Evolutionary conservation across 2,797 vertebrate species (phyloP), one percentile per base, ranked within the genome.

Genomic region (Tokudaia tokunoshimensis): DNA sequence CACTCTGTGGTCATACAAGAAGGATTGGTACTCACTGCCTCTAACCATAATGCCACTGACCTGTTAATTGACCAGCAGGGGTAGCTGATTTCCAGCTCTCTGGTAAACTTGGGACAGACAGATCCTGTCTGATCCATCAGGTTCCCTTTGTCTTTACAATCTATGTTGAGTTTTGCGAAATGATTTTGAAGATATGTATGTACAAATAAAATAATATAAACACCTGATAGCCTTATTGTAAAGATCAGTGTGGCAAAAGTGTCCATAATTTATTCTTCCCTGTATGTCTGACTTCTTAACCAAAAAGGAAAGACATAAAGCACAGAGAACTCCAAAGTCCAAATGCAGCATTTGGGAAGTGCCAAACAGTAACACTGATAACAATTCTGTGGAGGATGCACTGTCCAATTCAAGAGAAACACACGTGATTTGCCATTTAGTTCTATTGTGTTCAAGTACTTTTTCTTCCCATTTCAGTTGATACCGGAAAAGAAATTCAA

Each of bases 371-470:
- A 97, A 86, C 96, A n/a, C 15, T 81, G 97, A 95, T 83, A 93
- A 87, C 55, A 94, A 14, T 96, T 98, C 96, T 82, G 83, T 22
- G 76, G 70, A 96, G 89, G n/a, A 85, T 37, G 12, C 19, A n/a
- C 41, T 89, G 83, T 97, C 86, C 17, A 52, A 94, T 97, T 96
- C 92, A 85, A 76, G 81, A 22, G 80, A 84, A 81, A 70, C 79
- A 70, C 84, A 96, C 10, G 61, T 92, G 93, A 98, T 97, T 92
- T 81, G 74, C 78, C 95, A 97, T 97, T 98, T 97, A 97, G 79
- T 92, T 97, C 96, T 97, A 98, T 97, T 97, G 95, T 97, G 87
- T 92, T 97, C 57, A 84, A 97, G 90, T 80, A 83, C 89, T 94
- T 96, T 96, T 97, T 94, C 91, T 95, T 82, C 61, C 12, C 86